phyloP scores from a whole-genome alignment of 2,888 invertebrate genomes.

The Nasonia oneida region DNA sequence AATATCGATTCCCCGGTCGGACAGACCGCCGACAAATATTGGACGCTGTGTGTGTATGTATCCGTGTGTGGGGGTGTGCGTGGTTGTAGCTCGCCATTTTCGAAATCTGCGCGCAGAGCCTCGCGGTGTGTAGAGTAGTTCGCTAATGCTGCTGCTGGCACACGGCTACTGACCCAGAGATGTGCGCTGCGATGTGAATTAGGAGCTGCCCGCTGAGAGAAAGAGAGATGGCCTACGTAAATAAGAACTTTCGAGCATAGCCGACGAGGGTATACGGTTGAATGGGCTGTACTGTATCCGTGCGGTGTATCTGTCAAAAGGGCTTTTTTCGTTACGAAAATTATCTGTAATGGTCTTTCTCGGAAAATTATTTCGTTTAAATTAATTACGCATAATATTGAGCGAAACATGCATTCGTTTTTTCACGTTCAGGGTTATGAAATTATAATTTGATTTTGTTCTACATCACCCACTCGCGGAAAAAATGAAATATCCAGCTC shows the following conservation, averaged over 20 bases:
- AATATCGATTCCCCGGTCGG: constrained; percentile 54
- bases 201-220: not conserved
- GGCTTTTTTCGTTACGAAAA: no score
- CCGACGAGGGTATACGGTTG: not conserved
- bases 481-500: no score
- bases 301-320: no score
- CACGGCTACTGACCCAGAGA: not conserved
- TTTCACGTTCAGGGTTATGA: no score
- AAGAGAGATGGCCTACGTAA: constrained; percentile 43
- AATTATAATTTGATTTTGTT: no score
- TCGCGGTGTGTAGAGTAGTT: not conserved
- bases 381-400: no score
- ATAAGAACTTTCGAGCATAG: constrained; percentile 28
- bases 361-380: no score
- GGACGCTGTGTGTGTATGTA: not conserved
- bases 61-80: not conserved
- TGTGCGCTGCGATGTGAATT: not conserved
- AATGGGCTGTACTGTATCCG: no score
- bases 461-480: no score
- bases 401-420: no score
- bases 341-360: no score
- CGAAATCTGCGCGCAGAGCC: constrained; percentile 35
- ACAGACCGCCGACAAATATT: constrained; percentile 52
- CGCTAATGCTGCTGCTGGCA: constrained; percentile 17
- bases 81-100: constrained; percentile 51